Evolutionary conservation across 2,888 invertebrate genomes (phyloP).

Genomic region (Campoletis raptor): DNA sequence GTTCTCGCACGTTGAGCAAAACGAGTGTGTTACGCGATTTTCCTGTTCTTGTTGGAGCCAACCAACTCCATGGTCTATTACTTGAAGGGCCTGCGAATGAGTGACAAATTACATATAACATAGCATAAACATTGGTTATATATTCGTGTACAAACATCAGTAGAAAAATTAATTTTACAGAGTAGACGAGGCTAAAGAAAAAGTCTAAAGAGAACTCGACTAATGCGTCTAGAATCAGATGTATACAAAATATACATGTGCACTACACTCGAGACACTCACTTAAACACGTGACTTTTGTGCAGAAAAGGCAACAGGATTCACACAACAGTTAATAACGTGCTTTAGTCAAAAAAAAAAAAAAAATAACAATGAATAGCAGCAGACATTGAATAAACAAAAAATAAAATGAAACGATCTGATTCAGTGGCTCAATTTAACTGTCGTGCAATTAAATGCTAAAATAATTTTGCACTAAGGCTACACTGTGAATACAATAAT

Average conservation of each 20-base stretch:
- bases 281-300: conserved; percentile 3
- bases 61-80: conserved; percentile 47
- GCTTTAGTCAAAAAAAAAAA: not conserved
- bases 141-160: conserved; percentile 27
- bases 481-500: not conserved
- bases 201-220: not conserved
- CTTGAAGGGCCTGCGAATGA: conserved; percentile 41
- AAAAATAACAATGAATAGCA: conserved; percentile 5
- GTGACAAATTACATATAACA: conserved; percentile 35
- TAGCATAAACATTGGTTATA: conserved; percentile 17
- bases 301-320: conserved; percentile 21
- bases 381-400: not conserved
- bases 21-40: conserved; percentile 61
- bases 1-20: conserved; percentile 31
- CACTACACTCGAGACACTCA: conserved; percentile 47
- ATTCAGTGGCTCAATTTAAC: not conserved
- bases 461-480: not conserved
- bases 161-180: conserved; percentile 52
- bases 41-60: conserved; percentile 45
- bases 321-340: conserved; percentile 27
- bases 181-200: conserved; percentile 28
- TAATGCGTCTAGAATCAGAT: conserved; percentile 35
- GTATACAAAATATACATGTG: not conserved
- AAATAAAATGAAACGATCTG: not conserved
- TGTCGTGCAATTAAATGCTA: not conserved